Evolutionary conservation across 2,113 vertebrate genomes (phyloP), one percentile per base, ranked within the genome.

Genomic region (Vireo altiloquus): DNA sequence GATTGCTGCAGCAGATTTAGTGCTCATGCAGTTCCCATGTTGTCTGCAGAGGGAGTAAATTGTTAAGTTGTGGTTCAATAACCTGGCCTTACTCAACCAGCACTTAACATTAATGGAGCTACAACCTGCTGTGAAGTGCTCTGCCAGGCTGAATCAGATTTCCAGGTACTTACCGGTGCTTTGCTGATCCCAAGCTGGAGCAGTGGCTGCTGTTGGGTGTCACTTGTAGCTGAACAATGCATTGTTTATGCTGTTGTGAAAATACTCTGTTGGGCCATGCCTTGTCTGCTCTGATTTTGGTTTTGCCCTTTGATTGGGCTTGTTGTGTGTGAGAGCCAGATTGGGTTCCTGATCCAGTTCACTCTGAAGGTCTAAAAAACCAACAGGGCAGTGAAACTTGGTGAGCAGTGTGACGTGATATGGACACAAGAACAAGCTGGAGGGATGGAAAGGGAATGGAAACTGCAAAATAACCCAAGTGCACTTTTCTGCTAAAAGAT

Each of bases 11-110:
- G 74, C 2, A 10, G n/a, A 33, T 23, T 75, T 31, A 13, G 3
- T 35, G 30, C 85, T 72, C 5, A 0, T 56, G 81, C 77, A 94
- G 81, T 87, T 37, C 89, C 92, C 5, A 0, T 49, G 20, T 61
- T 84, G 83, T 91, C 94, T 94, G 84, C 87, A 82, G 91, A 89
- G 83, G 83, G 81, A 92, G 81, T 92, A 71, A 68, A 75, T 78
- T 75, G 72, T 89, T 87, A 69, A 69, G 57, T 25, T 87, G 83
- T 54, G 68, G 87, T 90, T 94, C 39, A 63, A 15, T 91, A 92
- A 89, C 61, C 59, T 90, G 77, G 69, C 91, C 53, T 82, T 87
- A 68, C 42, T 72, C 77, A 68, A 44, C 65, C 85, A 69, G 39
- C 65, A 47, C 49, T 87, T 87, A 31, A 54, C 77, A 30, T 71